Percentiles rank a stretch among this genome's conserved stretches.
Conservation (phyloP, 2,113 vertebrate genomes). For the Channa maculata region DNA sequence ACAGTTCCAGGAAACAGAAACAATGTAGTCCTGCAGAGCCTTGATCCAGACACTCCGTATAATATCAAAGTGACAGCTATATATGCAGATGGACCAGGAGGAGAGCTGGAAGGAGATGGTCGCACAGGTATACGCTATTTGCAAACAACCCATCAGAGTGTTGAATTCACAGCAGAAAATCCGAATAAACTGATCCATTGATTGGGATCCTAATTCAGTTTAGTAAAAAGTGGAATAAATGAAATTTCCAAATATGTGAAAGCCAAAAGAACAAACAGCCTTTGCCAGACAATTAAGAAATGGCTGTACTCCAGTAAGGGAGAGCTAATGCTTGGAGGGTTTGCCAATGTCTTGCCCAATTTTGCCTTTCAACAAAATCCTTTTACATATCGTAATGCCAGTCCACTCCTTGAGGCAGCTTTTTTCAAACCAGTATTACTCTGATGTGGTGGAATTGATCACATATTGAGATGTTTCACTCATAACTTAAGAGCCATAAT, state of each 20-base stretch:
- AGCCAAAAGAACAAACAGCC: conserved; percentile 20
- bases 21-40: conserved; percentile 89
- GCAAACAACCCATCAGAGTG: not conserved
- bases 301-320: conserved; percentile 40
- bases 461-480: conserved; percentile 8
- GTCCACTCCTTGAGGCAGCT: conserved; percentile 1
- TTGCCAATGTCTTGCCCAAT: conserved; percentile 31
- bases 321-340: conserved; percentile 26
- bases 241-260: conserved; percentile 38
- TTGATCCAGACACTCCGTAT: conserved; percentile 93
- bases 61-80: conserved; percentile 93
- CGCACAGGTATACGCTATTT: conserved; percentile 86
- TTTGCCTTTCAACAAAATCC: conserved; percentile 44
- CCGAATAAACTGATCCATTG: conserved; percentile 29
- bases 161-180: conserved; percentile 17
- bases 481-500: conserved; percentile 30
- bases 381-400: conserved; percentile 14
- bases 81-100: conserved; percentile 92
- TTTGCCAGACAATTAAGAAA: conserved; percentile 56
- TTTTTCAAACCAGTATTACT: conserved; percentile 5
- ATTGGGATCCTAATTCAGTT: conserved; percentile 38
- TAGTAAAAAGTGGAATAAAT: conserved; percentile 35
- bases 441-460: conserved; percentile 39
- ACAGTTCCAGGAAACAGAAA: conserved; percentile 95
- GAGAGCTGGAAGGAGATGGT: conserved; percentile 90